Base-by-base conservation (phyloP, 2,113 vertebrate genomes). In the Aplodontia rufa region DNA sequence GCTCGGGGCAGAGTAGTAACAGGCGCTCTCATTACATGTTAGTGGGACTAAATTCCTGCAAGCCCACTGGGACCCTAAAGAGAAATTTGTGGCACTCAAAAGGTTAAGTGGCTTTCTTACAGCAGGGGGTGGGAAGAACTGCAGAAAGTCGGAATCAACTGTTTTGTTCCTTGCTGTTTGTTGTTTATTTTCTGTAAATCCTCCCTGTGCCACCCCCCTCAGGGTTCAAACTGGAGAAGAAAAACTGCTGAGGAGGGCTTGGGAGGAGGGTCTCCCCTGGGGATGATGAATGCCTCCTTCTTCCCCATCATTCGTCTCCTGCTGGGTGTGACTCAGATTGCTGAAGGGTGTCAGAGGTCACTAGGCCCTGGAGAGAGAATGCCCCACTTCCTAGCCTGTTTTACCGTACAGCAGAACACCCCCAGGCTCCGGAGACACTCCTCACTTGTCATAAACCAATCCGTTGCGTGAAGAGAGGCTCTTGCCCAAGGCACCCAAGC, bases 151-250 rank as follows among this genome's bases (percentile, higher is more conserved):
- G 22, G 97, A 96, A 91, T 68, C 88, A 96, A 96, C 20, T 68
- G 64, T 60, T 22, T 28, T 28, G 58, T 28, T 26, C 24, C 24
- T 26, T 60, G 58, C 24, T 24, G 55, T 55, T 55, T 97, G 92
- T 96, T 97, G 97, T 98, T 98, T 97, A 98, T 98, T 98, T 98
- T 96, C 1, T 55, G 96, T 91, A 83, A 95, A 95, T 87, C 94
- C 78, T 82, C 94, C 82, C 93, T 28, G 32, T 49, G 32, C 68
- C 69, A 83, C 60, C 51, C 69, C 88, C 98, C 98, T 76, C 5
- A 66, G 96, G 97, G 98, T 97, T 98, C 97, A 96, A 95, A 92
- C 80, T 76, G 94, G 64, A 72, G 94, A 90, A 96, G 93, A 97
- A 97, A 88, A 97, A 87, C 97, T n/a, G n/a, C n/a, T n/a, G n/a